Conservation (phyloP, 2,888 invertebrate species). For the Dermolepida albohirtum region DNA sequence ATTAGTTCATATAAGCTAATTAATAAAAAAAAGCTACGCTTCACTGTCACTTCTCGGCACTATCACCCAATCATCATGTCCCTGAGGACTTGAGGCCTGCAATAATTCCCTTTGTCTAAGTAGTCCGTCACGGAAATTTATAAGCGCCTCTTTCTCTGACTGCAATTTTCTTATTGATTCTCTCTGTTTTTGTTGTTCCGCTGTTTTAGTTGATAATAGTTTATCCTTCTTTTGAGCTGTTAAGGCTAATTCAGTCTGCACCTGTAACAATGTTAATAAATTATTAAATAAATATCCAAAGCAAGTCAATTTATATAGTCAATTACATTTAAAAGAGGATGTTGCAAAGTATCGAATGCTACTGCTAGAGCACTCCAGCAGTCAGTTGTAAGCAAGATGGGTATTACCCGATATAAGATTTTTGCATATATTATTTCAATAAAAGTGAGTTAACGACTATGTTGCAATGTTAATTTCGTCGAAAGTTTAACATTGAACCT, state of each 20-base stretch:
- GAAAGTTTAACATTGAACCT: no score
- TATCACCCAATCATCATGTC: constrained; percentile 53
- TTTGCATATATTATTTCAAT: no score
- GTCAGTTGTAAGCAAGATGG: no score
- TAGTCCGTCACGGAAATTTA: constrained; percentile 36
- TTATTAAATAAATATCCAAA: neutral
- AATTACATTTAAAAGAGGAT: no score
- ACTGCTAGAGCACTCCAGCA: no score
- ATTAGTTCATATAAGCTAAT: constrained; percentile 11
- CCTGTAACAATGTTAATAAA: constrained; percentile 60
- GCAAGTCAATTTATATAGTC: no score
- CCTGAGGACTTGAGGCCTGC: constrained; percentile 47
- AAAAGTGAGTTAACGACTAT: no score
- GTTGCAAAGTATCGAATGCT: no score
- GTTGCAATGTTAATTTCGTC: no score
- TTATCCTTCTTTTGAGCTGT: constrained; percentile 83
- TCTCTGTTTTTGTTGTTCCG: constrained; percentile 61
- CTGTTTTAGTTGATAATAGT: constrained; percentile 75
- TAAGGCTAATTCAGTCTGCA: constrained; percentile 86
- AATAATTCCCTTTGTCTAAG: constrained; percentile 63
- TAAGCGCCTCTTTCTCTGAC: constrained; percentile 70
- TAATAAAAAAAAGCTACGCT: constrained; percentile 32
- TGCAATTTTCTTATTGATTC: constrained; percentile 60
- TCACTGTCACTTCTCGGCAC: constrained; percentile 52
- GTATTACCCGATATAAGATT: no score